Percentiles rank a stretch among this genome's conserved stretches.
These are phyloP conservation scores for Papilio xuthus DNA, from an alignment of 1,140 invertebrate species.

Conservation along the genomic window DNA sequence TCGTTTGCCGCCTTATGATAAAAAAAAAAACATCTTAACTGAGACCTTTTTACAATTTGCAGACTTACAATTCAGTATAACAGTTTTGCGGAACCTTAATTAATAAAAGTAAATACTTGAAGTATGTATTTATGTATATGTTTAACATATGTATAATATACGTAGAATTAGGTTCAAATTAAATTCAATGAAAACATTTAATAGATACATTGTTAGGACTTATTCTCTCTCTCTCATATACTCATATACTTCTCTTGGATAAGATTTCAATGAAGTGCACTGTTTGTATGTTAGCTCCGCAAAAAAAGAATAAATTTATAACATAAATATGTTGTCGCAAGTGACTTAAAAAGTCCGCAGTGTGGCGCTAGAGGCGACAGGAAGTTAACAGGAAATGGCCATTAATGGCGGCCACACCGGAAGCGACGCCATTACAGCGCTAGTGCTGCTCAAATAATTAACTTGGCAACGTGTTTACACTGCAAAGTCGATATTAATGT, in stretches of 20 bases:
- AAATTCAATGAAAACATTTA: too few relatives aligned
- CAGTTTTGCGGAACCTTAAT: not conserved
- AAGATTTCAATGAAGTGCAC: too few relatives aligned
- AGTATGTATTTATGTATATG: too few relatives aligned
- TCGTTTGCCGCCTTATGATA: too few relatives aligned
- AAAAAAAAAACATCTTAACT: too few relatives aligned
- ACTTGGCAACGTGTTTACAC: constrained; percentile 42
- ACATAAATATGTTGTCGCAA: not conserved
- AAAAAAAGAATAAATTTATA: too few relatives aligned
- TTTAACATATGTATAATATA: too few relatives aligned
- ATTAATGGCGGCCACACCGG: constrained; percentile 74
- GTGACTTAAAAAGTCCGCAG: constrained; percentile 25
- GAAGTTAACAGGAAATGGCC: constrained; percentile 74
- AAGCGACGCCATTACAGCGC: constrained; percentile 71
- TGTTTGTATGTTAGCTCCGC: too few relatives aligned
- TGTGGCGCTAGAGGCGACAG: constrained; percentile 52
- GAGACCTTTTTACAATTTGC: not conserved
- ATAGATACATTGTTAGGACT: too few relatives aligned
- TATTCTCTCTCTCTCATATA: too few relatives aligned
- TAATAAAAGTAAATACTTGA: not conserved
- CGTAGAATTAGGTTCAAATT: too few relatives aligned
- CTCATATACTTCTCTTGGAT: too few relatives aligned
- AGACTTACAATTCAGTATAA: not conserved
- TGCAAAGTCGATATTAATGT: constrained; percentile 30
- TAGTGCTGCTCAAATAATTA: constrained; percentile 72